Percentiles rank a stretch among this genome's conserved stretches.
phyloP scores from a whole-genome alignment of 2,113 vertebrate genomes.

The Xyrauchen texanus region DNA sequence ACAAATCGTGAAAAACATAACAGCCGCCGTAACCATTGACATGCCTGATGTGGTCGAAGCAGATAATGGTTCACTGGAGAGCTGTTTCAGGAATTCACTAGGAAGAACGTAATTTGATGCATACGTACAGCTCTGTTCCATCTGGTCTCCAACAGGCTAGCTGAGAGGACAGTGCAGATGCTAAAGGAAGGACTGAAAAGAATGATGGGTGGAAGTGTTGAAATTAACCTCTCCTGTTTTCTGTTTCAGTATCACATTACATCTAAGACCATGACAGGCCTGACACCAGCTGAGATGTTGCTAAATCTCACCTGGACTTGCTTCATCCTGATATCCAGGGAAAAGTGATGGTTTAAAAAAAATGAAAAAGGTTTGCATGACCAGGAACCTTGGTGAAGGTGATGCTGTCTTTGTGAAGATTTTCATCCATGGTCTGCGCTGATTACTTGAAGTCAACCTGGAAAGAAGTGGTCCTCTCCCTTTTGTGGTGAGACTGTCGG shows the following conservation, averaged over 20 bases:
- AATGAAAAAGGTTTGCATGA: conserved; percentile 21
- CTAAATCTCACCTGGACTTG: conserved; percentile 20
- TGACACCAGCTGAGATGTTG: conserved; percentile 32
- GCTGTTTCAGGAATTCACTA: conserved; percentile 24
- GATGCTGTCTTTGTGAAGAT: neutral
- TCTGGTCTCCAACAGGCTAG: neutral
- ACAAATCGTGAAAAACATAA: conserved; percentile 28
- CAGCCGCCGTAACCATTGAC: neutral
- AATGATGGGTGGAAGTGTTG: no score
- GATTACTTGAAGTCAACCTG: neutral
- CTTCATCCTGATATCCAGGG: neutral
- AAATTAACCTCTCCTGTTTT: conserved; percentile 22
- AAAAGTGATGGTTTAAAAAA: neutral
- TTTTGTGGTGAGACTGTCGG: conserved; percentile 8
- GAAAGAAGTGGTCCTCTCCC: neutral
- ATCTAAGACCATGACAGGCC: conserved; percentile 26
- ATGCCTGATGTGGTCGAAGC: conserved; percentile 2
- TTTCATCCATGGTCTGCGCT: neutral
- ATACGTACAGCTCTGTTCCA: conserved; percentile 29
- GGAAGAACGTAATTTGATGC: conserved; percentile 18
- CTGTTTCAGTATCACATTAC: conserved; percentile 41
- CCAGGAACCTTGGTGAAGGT: neutral
- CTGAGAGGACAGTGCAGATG: neutral
- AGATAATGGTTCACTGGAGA: conserved; percentile 49
- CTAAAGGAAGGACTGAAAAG: conserved; percentile 25